Evolutionary conservation across 2,888 invertebrate genomes (phyloP).

Genomic region (Pedicia rivosa): DNA sequence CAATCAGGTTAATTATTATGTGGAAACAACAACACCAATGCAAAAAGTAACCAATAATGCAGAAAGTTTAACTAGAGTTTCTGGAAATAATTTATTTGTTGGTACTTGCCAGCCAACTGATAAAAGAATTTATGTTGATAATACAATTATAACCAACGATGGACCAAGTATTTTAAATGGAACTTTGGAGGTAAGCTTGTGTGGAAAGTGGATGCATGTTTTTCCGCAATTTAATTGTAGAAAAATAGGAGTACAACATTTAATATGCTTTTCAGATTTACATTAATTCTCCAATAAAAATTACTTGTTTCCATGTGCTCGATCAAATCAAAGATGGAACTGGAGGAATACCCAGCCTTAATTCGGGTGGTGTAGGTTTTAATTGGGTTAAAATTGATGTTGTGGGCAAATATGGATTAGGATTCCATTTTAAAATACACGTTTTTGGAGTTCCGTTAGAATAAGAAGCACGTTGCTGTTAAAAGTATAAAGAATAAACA

Average conservation of each 20-base stretch:
- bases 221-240: background rate
- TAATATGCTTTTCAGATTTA: slow-evolving; percentile 10
- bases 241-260: background rate
- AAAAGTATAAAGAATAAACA: background rate
- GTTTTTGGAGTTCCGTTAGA: slow-evolving; percentile 26
- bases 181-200: slow-evolving; percentile 11
- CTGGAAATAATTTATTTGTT: slow-evolving; percentile 8
- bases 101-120: slow-evolving; percentile 7
- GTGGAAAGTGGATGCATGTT: background rate
- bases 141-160: slow-evolving; percentile 11
- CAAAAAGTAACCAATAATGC: background rate
- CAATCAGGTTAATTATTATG: background rate
- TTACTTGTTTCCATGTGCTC: slow-evolving; percentile 11
- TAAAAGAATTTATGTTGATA: slow-evolving; percentile 10
- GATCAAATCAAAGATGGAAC: slow-evolving; percentile 11
- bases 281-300: slow-evolving; percentile 10
- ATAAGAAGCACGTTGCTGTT: no score
- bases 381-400: slow-evolving; percentile 30
- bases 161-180: slow-evolving; percentile 12
- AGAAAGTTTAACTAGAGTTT: background rate
- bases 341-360: slow-evolving; percentile 9
- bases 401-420: slow-evolving; percentile 28
- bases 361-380: slow-evolving; percentile 28
- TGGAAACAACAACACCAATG: background rate
- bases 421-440: slow-evolving; percentile 32